These are phyloP conservation scores for Anneissia japonica DNA, from an alignment of 35 echinoderm and acorn worm genomes.

Conservation along the genomic window DNA sequence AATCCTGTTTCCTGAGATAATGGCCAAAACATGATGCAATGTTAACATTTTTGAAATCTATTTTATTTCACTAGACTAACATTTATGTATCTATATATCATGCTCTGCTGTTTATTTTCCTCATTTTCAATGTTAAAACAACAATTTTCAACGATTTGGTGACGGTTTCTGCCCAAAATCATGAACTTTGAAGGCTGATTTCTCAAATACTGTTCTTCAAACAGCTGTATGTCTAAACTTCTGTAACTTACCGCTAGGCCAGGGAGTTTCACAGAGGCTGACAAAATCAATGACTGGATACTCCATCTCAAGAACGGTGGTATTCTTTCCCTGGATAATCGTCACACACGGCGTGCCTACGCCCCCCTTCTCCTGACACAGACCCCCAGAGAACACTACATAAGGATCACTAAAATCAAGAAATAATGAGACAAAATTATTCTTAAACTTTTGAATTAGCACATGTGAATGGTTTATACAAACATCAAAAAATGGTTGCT, in stretches of 20 bases:
- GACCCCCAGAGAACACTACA: constrained; percentile 91
- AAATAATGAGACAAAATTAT: not conserved
- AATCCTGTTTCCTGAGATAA: no score
- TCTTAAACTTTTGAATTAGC: not conserved
- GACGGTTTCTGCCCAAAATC: no score
- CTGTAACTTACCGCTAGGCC: constrained; percentile 99
- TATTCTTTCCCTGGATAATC: constrained; percentile 98
- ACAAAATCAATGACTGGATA: constrained; percentile 92
- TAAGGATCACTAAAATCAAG: constrained; percentile 72
- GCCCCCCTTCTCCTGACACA: constrained; percentile 70
- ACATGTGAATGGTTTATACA: not conserved
- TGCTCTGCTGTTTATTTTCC: no score
- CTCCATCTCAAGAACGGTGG: constrained; percentile 98
- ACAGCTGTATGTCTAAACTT: no score
- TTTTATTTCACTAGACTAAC: no score
- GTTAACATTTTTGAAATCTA: no score
- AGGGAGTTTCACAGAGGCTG: constrained; percentile 88
- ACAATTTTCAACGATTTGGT: no score
- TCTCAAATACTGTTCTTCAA: no score
- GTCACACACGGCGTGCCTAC: constrained; percentile 83
- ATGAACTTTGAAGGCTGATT: no score
- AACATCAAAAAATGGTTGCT: not conserved
- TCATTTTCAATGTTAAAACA: no score
- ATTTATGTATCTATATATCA: no score
- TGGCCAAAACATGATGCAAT: no score